Conservation (phyloP, 2,797 vertebrate species). For the Hafferia zeledoni region DNA sequence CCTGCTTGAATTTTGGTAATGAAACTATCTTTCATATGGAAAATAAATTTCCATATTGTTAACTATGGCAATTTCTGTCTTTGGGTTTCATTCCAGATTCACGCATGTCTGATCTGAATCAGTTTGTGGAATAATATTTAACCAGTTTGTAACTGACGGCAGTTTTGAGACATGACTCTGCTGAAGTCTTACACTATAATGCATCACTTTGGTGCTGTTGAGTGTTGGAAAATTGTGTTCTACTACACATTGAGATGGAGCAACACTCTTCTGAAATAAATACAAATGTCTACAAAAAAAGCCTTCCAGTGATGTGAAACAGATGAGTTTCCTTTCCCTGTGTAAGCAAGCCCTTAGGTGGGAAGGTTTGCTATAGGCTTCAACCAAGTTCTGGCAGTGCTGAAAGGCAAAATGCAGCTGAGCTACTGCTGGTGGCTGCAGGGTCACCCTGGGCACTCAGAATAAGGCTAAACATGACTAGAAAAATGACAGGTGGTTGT, state of each 20-base stretch:
- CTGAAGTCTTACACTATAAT: background rate
- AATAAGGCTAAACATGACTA: background rate
- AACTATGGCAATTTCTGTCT: background rate
- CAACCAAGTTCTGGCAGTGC: background rate
- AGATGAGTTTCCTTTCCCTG: background rate
- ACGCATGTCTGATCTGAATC: background rate
- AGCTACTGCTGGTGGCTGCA: background rate
- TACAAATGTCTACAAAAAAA: background rate
- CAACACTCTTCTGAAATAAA: background rate
- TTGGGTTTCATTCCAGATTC: background rate
- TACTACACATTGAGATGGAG: background rate
- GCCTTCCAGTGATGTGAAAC: background rate
- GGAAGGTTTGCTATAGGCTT: background rate
- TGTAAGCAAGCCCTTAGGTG: background rate
- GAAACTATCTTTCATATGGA: background rate
- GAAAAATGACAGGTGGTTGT: background rate
- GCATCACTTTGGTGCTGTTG: background rate
- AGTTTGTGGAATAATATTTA: background rate
- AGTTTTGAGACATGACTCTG: background rate
- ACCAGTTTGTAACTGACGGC: background rate
- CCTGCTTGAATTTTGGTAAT: background rate
- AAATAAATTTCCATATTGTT: background rate
- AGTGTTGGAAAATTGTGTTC: background rate
- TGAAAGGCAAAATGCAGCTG: background rate
- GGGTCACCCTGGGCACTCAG: background rate